Evolutionary conservation across 2,888 invertebrate genomes (phyloP), one percentile per base, ranked within the genome.

Genomic region (Noctua janthe): DNA sequence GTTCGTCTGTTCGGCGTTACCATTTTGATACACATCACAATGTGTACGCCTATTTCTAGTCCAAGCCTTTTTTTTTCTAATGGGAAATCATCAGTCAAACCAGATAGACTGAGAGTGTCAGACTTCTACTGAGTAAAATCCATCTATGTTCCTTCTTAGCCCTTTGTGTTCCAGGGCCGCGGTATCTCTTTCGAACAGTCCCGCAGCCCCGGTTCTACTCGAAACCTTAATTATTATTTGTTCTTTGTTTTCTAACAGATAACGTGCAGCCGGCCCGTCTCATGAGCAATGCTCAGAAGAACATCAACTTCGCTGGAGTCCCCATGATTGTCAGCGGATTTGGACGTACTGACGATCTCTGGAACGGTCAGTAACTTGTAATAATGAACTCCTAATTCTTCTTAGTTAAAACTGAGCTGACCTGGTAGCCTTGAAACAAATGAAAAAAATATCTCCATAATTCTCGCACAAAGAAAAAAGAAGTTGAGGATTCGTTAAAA

Each of bases 321-420:
- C 1, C 0, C 1, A 71, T 86, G 85, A n/a, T 85, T 59, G 85
- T 87, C 39, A 86, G 85, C 39, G 85, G 85, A 0, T 86, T 75
- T 20, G 85, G 85, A 59, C 85, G 85, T n/a, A 88, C 85, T 10
- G 85, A 86, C 39, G 85, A 86, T 29, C 69, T n/a, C 43, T 77
- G 76, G 85, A 87, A 87, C 62, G 85, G 85, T 85, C 11, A 49
- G 80, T 71, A 64, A 47, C 17, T 11, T 70, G 23, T n/a, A n/a
- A 20, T 51, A 49, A n/a, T 59, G 5, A 49, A 43, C 29, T 43
- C 11, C 11, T 51, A 15, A 71, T 47, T 74, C 8, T 11, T 20
- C 29, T 23, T 3, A 59, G 47, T 35, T 69, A 39, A 49, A 43
- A 2, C 5, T 1, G 3, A 29, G 8, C 47, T 47, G 47, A 47